Evolutionary conservation across 2,888 invertebrate species (phyloP), one percentile per base, ranked within the genome.

Genomic region (Tenthredo scrophulariae): DNA sequence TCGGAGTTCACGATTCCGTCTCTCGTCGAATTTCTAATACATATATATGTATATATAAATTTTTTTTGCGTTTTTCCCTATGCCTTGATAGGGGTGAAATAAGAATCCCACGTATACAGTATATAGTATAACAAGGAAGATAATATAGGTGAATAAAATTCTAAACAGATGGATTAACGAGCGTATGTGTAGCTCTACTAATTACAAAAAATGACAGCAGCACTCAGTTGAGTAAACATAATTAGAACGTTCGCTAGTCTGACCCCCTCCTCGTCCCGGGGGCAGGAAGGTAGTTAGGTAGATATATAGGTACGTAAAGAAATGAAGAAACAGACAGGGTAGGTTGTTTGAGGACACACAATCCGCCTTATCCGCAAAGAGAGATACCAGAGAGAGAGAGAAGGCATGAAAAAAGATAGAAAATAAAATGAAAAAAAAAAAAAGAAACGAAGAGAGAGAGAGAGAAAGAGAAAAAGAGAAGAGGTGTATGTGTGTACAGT

Each of bases 311-410:
- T n/a, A 54, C 54, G 54, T 54, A 86, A 86, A 74, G 89, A 89
- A 89, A 90, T 33, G 33, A 87, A 87, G 90, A 91, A 90, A 90
- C 89, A 89, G 91, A 90, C 89, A 89, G 89, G 90, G 90, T 89
- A 89, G 18, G 91, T 91, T 92, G 92, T 93, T 92, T 92, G 92
- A 91, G 91, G 92, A 93, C 90, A 92, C 90, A 90, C 90, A 92
- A 93, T 92, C 91, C 89, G 88, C 89, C 90, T 91, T 90, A 88
- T 87, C 89, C 89, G 58, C 82, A 37, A 70, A 77, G 33, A 26
- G 77, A n/a, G 29, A 26, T 18, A 37, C 5, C 7, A n/a, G n/a
- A 37, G 13, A 40, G 72, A 22, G 40, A 43, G 40, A 22, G 33
- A 18, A 18, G 4, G 33, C 4, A 33, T 33, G 26, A 29, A 67